Evolutionary conservation across 2,113 vertebrate genomes (phyloP).

Genomic region (Danio rerio): GRCz12tu NC_133182.1:67232501-67233000

Average conservation of each 20-base stretch:
- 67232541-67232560: background rate
- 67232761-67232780: background rate
- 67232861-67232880: too few relatives aligned
- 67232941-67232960: too few relatives aligned
- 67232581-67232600: background rate
- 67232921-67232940: too few relatives aligned
- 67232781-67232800: background rate
- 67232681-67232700: background rate
- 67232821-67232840: too few relatives aligned
- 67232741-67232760: background rate
- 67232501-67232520: background rate
- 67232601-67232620: background rate
- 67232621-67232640: background rate
- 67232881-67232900: too few relatives aligned
- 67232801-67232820: background rate
- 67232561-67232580: background rate
- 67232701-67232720: conserved; percentile 16
- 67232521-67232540: background rate
- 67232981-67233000: too few relatives aligned
- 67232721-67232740: background rate
- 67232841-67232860: too few relatives aligned
- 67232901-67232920: too few relatives aligned
- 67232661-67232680: background rate
- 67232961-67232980: too few relatives aligned
- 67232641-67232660: background rate